These are phyloP conservation scores for Notoglanidium macrostoma DNA, from an alignment of 2,797 vertebrate species.

Conservation along the genomic window DNA sequence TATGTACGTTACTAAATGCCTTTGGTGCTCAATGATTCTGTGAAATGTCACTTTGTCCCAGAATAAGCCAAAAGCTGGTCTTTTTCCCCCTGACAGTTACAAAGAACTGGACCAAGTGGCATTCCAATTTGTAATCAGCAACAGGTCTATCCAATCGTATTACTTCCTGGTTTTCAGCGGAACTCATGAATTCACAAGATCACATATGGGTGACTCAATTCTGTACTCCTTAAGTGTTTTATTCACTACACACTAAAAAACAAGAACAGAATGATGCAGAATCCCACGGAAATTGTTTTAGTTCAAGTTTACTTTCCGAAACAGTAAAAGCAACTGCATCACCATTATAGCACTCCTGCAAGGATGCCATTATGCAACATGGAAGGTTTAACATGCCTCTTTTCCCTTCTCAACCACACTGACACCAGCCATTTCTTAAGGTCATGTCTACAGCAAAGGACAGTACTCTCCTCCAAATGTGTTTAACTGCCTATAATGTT, in stretches of 20 bases:
- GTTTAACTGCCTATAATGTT: neutral
- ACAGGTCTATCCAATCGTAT: neutral
- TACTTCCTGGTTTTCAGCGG: neutral
- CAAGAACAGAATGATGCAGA: too few species aligned
- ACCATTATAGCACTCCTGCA: too few species aligned
- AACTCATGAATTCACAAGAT: neutral
- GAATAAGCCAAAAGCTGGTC: too few species aligned
- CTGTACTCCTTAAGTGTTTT: neutral
- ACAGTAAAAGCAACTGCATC: too few species aligned
- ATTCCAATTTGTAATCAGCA: neutral
- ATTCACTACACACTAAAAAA: neutral
- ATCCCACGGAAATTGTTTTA: too few species aligned
- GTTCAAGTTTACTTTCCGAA: too few species aligned
- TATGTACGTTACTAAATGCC: neutral
- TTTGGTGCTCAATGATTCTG: neutral
- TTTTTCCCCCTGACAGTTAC: neutral
- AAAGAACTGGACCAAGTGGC: neutral
- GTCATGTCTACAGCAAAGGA: neutral
- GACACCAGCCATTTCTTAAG: neutral
- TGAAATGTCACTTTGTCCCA: neutral
- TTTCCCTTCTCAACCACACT: neutral
- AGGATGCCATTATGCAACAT: too few species aligned
- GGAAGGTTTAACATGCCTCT: neutral
- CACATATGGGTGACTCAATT: too few species aligned
- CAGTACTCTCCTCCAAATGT: neutral